Base-by-base conservation (phyloP, 2,797 vertebrate genomes). In the Pygocentrus nattereri region DNA sequence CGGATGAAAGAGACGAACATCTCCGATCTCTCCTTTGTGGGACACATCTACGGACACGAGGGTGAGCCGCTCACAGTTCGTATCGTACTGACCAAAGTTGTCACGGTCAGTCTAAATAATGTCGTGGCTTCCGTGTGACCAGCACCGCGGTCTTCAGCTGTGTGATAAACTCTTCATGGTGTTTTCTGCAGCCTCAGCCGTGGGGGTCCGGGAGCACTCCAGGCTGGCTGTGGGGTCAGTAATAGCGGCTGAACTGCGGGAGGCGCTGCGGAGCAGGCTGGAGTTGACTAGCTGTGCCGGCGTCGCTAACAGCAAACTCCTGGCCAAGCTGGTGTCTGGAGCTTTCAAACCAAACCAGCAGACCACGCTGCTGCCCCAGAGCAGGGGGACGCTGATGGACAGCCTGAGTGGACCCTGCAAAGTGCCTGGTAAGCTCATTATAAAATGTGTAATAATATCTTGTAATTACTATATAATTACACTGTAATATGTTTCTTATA, bases 261-360 rank as follows among this genome's bases (percentile, higher is more conserved):
- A 92, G 68, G 93, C 91, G 44, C 75, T 97, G 71, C 61, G 61
- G 15, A 75, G 54, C 12, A 92, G 88, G 30, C 86, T 99, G 84
- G 95, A 95, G 21, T 93, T 99, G 79, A 98, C 96, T 0, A 93
- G 95, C 77, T 97, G 96, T 13, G 96, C 96, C 7, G 97, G 97
- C 38, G 88, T 97, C 0, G 95, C 97, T 58, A 88, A 90, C 1
- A 99, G 92, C 84, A 99, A 98, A 82, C 86, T 97, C 0, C 83
- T 98, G 76, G 93, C 97, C 76, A 99, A 99, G 89, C 91, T 99
- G 81, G 96, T 97, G 59, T 96, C 95, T 0, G 96, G 96, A 3
- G 85, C 91, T 54, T 97, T 96, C 84, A 98, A 98, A 88, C 97
- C 97, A 65, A 97, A 98, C 86, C 97, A 99, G 50, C 97, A 99